Conservation (phyloP, 2,888 invertebrate species). For the Lagria hirta region DNA sequence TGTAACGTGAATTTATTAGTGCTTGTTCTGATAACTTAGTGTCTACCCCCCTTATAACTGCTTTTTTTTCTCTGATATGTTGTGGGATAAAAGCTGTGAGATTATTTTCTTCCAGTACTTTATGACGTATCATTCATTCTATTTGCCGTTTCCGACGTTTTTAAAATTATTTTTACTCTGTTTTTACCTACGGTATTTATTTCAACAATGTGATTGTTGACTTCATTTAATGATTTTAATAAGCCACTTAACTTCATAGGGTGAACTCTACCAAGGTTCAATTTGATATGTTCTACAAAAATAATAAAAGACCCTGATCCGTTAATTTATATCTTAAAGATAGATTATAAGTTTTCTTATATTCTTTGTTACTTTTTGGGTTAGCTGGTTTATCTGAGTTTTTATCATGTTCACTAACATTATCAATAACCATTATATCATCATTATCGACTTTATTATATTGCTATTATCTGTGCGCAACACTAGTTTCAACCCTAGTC, state of each 20-base stretch:
- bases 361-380: too few species aligned
- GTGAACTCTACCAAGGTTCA: constrained; percentile 1
- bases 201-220: constrained; percentile 1
- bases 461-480: too few species aligned
- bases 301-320: constrained; percentile 5
- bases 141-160: neutral
- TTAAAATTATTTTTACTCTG: constrained; percentile 1
- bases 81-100: neutral
- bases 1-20: neutral
- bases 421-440: too few species aligned
- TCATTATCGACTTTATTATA: too few species aligned
- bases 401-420: too few species aligned
- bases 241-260: constrained; percentile 1
- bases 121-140: too few species aligned
- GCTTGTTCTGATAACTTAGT: neutral
- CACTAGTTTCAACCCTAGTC: too few species aligned
- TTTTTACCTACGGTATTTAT: neutral
- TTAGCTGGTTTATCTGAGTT: too few species aligned
- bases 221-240: neutral
- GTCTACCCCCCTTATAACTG: neutral
- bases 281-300: constrained; percentile 1
- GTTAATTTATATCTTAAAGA: too few species aligned
- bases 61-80: constrained; percentile 3
- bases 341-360: too few species aligned
- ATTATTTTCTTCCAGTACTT: neutral